These are phyloP conservation scores for Andricus grossulariae DNA, from an alignment of 1,140 invertebrate species.

Conservation along the genomic window DNA sequence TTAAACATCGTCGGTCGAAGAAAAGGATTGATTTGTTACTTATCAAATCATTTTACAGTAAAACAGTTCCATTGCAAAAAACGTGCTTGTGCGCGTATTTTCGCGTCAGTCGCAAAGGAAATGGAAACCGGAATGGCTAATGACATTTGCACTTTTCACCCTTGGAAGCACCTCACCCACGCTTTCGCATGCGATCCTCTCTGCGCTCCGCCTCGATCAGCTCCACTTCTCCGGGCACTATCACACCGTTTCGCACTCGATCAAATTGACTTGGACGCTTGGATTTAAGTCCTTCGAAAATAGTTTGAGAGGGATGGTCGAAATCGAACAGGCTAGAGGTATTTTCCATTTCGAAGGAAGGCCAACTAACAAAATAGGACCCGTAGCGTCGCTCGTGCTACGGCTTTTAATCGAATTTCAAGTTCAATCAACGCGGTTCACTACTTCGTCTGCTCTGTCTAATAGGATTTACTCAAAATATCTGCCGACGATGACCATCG, in stretches of 20 bases:
- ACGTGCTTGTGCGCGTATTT: slow-evolving; percentile 41
- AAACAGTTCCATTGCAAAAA: slow-evolving; percentile 40
- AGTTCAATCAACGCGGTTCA: slow-evolving; percentile 28
- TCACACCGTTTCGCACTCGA: slow-evolving; percentile 43
- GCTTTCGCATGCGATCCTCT: slow-evolving; percentile 1
- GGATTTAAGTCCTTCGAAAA: slow-evolving; percentile 42
- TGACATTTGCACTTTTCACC: slow-evolving; percentile 51
- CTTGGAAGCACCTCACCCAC: neutral
- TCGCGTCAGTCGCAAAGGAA: slow-evolving; percentile 36
- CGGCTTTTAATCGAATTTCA: slow-evolving; percentile 25
- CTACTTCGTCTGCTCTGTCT: neutral
- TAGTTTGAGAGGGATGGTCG: neutral
- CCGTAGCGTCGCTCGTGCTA: neutral
- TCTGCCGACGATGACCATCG: slow-evolving; percentile 12
- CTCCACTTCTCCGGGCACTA: slow-evolving; percentile 32
- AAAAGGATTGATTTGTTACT: no score
- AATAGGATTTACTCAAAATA: slow-evolving; percentile 27
- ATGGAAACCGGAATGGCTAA: slow-evolving; percentile 45
- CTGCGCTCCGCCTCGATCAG: neutral
- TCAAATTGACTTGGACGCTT: slow-evolving; percentile 47
- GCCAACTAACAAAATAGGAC: slow-evolving; percentile 20
- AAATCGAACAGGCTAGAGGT: neutral
- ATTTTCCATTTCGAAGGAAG: slow-evolving; percentile 21
- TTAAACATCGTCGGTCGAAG: no score
- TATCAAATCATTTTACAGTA: no score